Conservation (phyloP, 1,140 invertebrate species). For the Antheraea mylitta region DNA sequence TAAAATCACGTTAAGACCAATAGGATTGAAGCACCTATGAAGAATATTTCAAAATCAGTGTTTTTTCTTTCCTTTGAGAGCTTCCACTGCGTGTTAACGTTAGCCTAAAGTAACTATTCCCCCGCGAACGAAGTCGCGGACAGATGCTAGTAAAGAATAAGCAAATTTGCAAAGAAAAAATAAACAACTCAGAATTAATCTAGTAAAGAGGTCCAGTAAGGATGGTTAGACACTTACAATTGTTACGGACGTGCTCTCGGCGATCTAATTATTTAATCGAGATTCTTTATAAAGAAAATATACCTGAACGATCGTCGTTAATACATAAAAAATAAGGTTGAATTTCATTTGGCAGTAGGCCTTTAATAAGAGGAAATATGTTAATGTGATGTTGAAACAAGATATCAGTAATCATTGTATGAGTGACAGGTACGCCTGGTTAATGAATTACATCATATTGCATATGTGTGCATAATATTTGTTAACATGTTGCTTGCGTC, state of each 20-base stretch:
- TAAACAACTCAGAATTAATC: neutral
- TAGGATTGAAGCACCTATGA: too few species aligned
- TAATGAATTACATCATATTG: constrained; percentile 19
- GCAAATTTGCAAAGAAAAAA: neutral
- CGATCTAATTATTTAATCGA: constrained; percentile 28
- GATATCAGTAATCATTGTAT: constrained; percentile 10
- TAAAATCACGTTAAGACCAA: too few species aligned
- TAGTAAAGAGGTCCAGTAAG: neutral
- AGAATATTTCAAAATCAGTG: too few species aligned
- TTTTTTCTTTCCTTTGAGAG: too few species aligned
- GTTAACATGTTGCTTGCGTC: constrained; percentile 17
- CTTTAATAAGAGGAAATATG: neutral
- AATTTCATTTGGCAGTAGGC: constrained; percentile 2
- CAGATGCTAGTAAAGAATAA: neutral
- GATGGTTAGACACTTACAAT: constrained; percentile 8
- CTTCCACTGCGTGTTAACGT: too few species aligned
- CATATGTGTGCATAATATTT: neutral
- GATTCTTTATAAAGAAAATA: constrained; percentile 3
- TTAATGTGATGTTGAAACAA: constrained; percentile 9
- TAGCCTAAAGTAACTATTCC: too few species aligned
- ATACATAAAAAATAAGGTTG: neutral
- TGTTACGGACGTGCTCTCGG: constrained; percentile 11
- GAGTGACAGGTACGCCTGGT: constrained; percentile 12
- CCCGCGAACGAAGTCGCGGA: too few species aligned
- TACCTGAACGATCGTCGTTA: neutral